Base-by-base conservation (phyloP, 53 echinoderm and acorn worm genomes). In the Henricia sp. region DNA sequence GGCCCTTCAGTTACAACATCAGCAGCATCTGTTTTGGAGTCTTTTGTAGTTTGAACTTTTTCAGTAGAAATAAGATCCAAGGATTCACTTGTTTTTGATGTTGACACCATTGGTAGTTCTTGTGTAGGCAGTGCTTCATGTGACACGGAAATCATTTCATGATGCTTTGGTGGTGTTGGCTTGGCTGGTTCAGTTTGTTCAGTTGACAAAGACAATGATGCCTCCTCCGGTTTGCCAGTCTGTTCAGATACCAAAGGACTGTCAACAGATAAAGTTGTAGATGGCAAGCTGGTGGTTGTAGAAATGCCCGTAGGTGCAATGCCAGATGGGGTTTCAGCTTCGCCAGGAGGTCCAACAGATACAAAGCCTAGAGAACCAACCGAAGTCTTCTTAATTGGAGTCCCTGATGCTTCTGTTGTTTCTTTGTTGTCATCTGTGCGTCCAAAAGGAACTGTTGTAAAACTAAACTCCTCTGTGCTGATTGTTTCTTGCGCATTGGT, bases 361-460 rank as follows among this genome's bases (percentile, higher is more conserved):
- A 17, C 6, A 16, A 20, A n/a, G 12, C 38, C 21, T 3, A 27
- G 67, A 37, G 38, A 17, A 67, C 37, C 67, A 39, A 39, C 39
- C 2, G 68, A 39, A 1, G 9, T 40, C 39, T 38, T 24, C 26
- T n/a, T n/a, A n/a, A n/a, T n/a, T n/a, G n/a, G n/a, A n/a, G n/a
- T n/a, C 14, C 4, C 39, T 39, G 68, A 9, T 67, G 13, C 17
- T 37, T 38, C 3, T 8, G 21, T 37, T 38, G 68, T 17, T 40
- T 39, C 41, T 0, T 32, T 17, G 35, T 9, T 30, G 3, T n/a
- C 72, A 52, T 27, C 33, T 72, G 52, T 35, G 23, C 52, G 52
- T 35, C 52, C 21, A 52, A 53, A 35, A 17, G 73, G 36, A 35
- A 73, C 17, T 20, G 37, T 73, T 35, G 73, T 73, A 67, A 67